Conservation (phyloP, 1,140 invertebrate genomes). For the Oedothorax gibbosus region DNA sequence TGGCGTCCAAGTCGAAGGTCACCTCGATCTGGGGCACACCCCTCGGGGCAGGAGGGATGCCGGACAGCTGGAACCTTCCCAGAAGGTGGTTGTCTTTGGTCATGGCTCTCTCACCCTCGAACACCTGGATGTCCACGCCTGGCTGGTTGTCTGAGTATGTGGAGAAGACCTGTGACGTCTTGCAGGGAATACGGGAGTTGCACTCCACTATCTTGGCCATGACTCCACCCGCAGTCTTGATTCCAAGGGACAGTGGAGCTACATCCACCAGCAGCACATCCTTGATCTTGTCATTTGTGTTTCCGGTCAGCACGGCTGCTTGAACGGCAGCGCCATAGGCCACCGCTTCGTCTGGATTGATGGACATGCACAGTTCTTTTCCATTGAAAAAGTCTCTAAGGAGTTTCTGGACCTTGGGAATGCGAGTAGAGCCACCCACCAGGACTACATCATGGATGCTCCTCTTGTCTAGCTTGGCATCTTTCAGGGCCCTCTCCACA, state of each 20-base stretch:
- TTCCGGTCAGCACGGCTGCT: slow-evolving; percentile 79
- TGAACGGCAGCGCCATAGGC: slow-evolving; percentile 83
- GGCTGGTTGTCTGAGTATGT: slow-evolving; percentile 97
- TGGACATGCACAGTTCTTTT: slow-evolving; percentile 75
- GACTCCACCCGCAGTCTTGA: slow-evolving; percentile 77
- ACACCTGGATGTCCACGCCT: slow-evolving; percentile 85
- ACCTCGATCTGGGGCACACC: slow-evolving; percentile 97
- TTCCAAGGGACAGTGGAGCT: slow-evolving; percentile 75
- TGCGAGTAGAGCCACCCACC: slow-evolving; percentile 72
- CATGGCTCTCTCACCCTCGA: slow-evolving; percentile 74
- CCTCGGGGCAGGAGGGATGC: slow-evolving; percentile 67
- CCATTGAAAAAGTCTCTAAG: slow-evolving; percentile 66
- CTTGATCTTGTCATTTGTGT: slow-evolving; percentile 70
- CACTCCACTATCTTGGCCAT: slow-evolving; percentile 77
- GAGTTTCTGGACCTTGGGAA: slow-evolving; percentile 67
- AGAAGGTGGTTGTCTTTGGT: slow-evolving; percentile 43
- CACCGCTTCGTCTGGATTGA: slow-evolving; percentile 92
- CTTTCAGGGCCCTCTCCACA: slow-evolving; percentile 77
- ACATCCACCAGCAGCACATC: slow-evolving; percentile 79
- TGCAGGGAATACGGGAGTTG: slow-evolving; percentile 77
- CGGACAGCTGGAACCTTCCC: slow-evolving; percentile 68
- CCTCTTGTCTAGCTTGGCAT: slow-evolving; percentile 73
- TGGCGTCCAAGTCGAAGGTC: slow-evolving; percentile 99
- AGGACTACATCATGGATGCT: slow-evolving; percentile 71
- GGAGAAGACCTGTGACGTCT: slow-evolving; percentile 83